Percentiles rank a stretch among this genome's conserved stretches.
phyloP scores from a whole-genome alignment of 2,113 vertebrate species.

The Lepisosteus oculatus region DNA sequence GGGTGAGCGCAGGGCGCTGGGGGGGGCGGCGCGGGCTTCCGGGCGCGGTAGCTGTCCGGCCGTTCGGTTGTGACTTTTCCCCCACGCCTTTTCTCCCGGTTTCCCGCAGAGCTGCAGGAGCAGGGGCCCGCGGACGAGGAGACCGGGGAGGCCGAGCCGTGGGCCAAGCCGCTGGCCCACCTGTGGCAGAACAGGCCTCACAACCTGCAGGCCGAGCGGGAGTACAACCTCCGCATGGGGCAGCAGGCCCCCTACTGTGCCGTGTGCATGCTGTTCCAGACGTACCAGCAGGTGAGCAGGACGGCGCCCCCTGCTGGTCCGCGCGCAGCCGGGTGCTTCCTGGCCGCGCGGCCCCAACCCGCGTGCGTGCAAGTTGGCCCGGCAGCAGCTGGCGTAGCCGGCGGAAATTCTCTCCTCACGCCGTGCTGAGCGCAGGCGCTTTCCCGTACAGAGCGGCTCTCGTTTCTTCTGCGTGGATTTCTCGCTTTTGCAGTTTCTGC shows the following conservation, averaged over 20 bases:
- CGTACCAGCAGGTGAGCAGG: constrained; percentile 71
- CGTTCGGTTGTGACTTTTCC: not conserved
- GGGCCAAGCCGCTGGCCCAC: constrained; percentile 83
- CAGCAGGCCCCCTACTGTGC: constrained; percentile 84
- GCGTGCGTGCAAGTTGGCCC: too few relatives aligned
- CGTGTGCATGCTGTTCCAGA: constrained; percentile 90
- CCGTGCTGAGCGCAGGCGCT: too few relatives aligned
- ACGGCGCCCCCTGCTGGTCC: not conserved
- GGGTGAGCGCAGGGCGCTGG: constrained; percentile 55
- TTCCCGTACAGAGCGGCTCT: too few relatives aligned
- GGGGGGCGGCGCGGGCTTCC: not conserved
- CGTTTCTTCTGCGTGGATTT: too few relatives aligned
- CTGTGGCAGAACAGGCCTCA: constrained; percentile 87
- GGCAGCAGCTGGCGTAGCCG: too few relatives aligned
- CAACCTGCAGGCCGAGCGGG: constrained; percentile 80
- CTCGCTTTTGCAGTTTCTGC: too few relatives aligned
- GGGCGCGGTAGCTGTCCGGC: not conserved
- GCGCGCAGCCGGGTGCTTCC: too few relatives aligned
- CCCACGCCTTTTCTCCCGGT: not conserved
- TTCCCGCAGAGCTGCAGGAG: constrained; percentile 72
- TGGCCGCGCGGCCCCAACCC: too few relatives aligned
- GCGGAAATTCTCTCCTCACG: too few relatives aligned
- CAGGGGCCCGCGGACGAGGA: constrained; percentile 77
- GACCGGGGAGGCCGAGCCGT: constrained; percentile 80
- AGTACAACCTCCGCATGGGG: constrained; percentile 83